These are phyloP conservation scores for Ypsolopha scabrella DNA, from an alignment of 2,888 invertebrate species.

Conservation along the genomic window DNA sequence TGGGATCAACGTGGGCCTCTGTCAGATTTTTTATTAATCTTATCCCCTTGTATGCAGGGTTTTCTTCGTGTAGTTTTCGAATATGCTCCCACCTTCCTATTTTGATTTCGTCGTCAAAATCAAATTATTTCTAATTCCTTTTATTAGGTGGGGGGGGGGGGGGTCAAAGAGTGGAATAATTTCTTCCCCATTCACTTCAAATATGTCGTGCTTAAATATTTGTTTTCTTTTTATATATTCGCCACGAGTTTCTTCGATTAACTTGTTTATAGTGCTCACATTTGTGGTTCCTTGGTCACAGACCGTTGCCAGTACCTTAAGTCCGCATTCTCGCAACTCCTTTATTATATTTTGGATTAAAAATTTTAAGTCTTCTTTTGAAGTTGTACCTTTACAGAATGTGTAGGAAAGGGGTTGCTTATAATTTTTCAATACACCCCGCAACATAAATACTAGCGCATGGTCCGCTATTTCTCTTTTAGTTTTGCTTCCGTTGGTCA, in stretches of 20 bases:
- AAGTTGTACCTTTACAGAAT: slow-evolving; percentile 8
- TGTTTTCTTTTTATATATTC: slow-evolving; percentile 7
- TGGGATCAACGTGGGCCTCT: too few species aligned
- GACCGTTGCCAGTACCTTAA: slow-evolving; percentile 11
- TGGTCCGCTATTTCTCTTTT: slow-evolving; percentile 8
- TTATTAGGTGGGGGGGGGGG: slow-evolving; percentile 11
- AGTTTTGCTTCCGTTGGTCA: background rate
- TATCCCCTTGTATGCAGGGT: too few species aligned
- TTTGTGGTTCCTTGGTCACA: slow-evolving; percentile 13
- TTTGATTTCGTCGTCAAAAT: too few species aligned
- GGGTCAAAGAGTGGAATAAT: slow-evolving; percentile 11
- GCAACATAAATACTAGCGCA: slow-evolving; percentile 12
- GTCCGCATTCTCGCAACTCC: slow-evolving; percentile 7
- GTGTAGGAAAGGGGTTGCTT: slow-evolving; percentile 12
- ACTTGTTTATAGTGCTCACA: slow-evolving; percentile 9
- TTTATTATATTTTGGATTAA: slow-evolving; percentile 6
- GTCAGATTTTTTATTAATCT: too few species aligned
- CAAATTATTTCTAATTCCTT: slow-evolving; percentile 12
- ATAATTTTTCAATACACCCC: slow-evolving; percentile 11
- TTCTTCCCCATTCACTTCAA: slow-evolving; percentile 7
- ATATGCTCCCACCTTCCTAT: too few species aligned
- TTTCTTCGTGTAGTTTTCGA: too few species aligned
- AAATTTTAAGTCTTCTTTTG: slow-evolving; percentile 6
- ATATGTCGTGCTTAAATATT: background rate
- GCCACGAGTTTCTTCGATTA: slow-evolving; percentile 5